Base-by-base conservation (phyloP, 2,888 invertebrate genomes). In the Priapulus caudatus region DNA sequence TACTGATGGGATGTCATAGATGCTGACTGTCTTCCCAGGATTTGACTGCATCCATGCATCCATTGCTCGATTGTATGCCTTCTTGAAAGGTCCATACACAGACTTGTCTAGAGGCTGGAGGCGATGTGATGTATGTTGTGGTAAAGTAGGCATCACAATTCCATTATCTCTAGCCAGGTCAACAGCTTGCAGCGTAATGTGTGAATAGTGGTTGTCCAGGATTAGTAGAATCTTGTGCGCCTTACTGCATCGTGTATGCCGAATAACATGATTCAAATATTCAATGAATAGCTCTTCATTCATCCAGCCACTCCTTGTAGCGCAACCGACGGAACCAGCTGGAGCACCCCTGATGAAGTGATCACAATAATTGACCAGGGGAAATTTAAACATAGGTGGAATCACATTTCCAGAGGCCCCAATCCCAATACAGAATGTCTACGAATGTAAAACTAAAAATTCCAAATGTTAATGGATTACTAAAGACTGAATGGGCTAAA, bases 11-110 rank as follows among this genome's bases (percentile, higher is more conserved):
- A 33, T 33, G n/a, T 33, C 33, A 33, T 33, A 33, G 33, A 33
- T 33, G 10, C 10, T 33, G 10, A 33, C 33, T 33, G 33, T 33
- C n/a, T 33, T 33, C 33, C 33, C 33, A 10, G 33, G 33, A 33
- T 33, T 33, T 5, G 33, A 33, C n/a, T n/a, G 33, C n/a, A 33
- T 5, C 33, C 33, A 33, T 33, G 10, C 33, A 33, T 33, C 33
- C 33, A 33, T 33, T 5, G 33, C 33, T 33, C 33, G 10, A n/a
- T 33, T 33, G 33, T 33, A 33, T n/a, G 33, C 33, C 5, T 5
- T 33, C n/a, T 33, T 33, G 33, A 33, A 33, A n/a, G 33, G 33
- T 33, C 33, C 33, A n/a, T 33, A 33, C 33, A 33, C 33, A 10
- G 33, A 33, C 33, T n/a, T 5, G 33, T 33, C 33, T 5, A 33